phyloP scores from a whole-genome alignment of 2,113 vertebrate species.

The Menidia beryllina region DNA sequence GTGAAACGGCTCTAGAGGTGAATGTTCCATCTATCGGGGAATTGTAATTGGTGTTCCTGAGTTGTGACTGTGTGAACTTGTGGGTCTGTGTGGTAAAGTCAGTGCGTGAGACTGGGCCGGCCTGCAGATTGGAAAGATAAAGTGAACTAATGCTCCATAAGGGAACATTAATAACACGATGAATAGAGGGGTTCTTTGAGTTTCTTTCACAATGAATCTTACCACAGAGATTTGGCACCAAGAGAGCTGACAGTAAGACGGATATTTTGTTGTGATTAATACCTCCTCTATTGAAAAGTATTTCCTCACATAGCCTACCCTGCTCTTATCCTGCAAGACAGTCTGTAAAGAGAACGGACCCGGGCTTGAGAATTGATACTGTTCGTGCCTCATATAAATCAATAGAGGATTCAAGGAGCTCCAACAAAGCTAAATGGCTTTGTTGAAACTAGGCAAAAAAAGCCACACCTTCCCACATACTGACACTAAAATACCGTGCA shows the following conservation, averaged over 20 bases:
- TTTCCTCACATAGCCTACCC: conserved; percentile 39
- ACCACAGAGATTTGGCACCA: conserved; percentile 50
- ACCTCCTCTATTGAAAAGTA: conserved; percentile 52
- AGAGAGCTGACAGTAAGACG: conserved; percentile 55
- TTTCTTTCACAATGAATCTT: conserved; percentile 72
- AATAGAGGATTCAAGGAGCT: conserved; percentile 41
- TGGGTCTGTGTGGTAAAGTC: conserved; percentile 6
- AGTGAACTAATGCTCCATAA: conserved; percentile 49
- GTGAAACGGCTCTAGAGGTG: background rate
- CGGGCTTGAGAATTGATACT: conserved; percentile 54
- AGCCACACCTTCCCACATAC: conserved; percentile 8
- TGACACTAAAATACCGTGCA: conserved; percentile 9
- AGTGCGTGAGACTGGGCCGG: conserved; percentile 10
- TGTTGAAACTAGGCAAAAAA: conserved; percentile 46
- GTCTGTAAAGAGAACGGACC: conserved; percentile 33
- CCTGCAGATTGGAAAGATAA: conserved; percentile 43
- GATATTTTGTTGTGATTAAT: conserved; percentile 72
- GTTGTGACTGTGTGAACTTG: conserved; percentile 3
- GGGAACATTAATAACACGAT: conserved; percentile 66
- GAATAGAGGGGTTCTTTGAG: conserved; percentile 55
- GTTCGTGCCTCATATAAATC: conserved; percentile 71
- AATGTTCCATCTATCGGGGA: background rate
- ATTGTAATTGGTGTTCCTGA: background rate
- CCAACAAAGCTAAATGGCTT: conserved; percentile 46
- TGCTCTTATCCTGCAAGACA: conserved; percentile 26